These are phyloP conservation scores for Pangasianodon hypophthalmus DNA, from an alignment of 2,113 vertebrate genomes.

Conservation along the genomic window DNA sequence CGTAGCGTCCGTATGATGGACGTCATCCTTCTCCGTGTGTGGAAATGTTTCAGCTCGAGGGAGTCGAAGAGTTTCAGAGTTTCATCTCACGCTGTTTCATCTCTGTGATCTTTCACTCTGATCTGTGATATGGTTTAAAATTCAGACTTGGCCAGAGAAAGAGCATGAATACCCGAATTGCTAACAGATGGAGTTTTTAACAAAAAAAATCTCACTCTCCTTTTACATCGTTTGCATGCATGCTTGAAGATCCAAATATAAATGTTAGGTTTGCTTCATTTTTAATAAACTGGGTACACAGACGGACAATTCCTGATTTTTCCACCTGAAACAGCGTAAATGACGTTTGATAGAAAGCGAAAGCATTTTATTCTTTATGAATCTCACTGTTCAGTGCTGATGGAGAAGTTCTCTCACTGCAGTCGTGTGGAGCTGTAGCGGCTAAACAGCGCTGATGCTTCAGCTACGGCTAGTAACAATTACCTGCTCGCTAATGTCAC, in stretches of 20 bases:
- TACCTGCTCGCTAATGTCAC: background rate
- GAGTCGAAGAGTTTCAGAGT: background rate
- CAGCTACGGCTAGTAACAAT: background rate
- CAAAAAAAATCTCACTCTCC: background rate
- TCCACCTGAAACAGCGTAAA: background rate
- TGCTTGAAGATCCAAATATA: background rate
- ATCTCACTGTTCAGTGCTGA: background rate
- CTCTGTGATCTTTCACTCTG: background rate
- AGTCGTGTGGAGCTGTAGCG: background rate
- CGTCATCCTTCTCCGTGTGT: no score
- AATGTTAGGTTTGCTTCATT: background rate
- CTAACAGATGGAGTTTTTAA: constrained; percentile 22
- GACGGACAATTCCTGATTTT: background rate
- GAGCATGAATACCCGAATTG: background rate
- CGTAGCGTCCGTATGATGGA: background rate
- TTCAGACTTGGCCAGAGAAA: background rate
- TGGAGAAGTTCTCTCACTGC: background rate
- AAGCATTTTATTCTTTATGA: background rate
- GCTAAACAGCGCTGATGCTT: background rate
- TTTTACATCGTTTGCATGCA: background rate
- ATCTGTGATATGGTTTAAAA: background rate
- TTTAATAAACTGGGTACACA: background rate
- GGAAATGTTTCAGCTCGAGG: background rate
- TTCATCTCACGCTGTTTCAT: background rate
- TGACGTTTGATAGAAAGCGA: background rate